Conservation (phyloP, 2,888 invertebrate genomes). For the Quadroppia sp. region DNA sequence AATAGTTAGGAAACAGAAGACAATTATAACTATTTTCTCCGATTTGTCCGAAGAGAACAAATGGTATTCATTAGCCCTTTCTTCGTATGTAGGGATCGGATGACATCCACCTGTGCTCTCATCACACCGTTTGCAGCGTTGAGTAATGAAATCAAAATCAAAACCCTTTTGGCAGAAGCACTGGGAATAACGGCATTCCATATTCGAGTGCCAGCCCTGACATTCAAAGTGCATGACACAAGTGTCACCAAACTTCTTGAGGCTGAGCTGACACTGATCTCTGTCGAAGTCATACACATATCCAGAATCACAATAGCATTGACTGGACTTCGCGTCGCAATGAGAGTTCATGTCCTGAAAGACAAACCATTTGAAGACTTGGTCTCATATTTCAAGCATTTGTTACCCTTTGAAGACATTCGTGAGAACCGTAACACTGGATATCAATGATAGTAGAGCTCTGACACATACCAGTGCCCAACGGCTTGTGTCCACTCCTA, state of each 20-base stretch:
- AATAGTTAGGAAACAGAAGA: not conserved
- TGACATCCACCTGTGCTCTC: conserved; percentile 1
- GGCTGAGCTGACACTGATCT: not conserved
- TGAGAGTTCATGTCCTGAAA: conserved; percentile 33
- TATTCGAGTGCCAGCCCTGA: conserved; percentile 4
- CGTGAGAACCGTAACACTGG: not conserved
- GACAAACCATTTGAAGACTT: too few relatives aligned
- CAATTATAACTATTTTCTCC: conserved; percentile 16
- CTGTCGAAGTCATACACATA: conserved; percentile 27
- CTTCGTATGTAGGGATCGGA: not conserved
- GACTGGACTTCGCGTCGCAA: not conserved
- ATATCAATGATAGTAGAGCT: not conserved
- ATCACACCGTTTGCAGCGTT: conserved; percentile 4
- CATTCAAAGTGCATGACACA: conserved; percentile 8
- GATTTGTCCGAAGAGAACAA: not conserved
- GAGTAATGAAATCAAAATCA: not conserved
- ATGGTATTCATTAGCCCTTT: not conserved
- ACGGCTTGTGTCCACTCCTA: not conserved
- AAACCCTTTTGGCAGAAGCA: conserved; percentile 5
- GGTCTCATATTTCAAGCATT: not conserved
- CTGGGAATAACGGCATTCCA: conserved; percentile 21
- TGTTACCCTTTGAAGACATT: not conserved
- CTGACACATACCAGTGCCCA: not conserved
- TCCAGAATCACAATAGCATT: conserved; percentile 30
- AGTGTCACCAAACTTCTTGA: conserved; percentile 13